phyloP scores from a whole-genome alignment of 1,140 invertebrate species.

The Paraescarpia echinospica region DNA sequence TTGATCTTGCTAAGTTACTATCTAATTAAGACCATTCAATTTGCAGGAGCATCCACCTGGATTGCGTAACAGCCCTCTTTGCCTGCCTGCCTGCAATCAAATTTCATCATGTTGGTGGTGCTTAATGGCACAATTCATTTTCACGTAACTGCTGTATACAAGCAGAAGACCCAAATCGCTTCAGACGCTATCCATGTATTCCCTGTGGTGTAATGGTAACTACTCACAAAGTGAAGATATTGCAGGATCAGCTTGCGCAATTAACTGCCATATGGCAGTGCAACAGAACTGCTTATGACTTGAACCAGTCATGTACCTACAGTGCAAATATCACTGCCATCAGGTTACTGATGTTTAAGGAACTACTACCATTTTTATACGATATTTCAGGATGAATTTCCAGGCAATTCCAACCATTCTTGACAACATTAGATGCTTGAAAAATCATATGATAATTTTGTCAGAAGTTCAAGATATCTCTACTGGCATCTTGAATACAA shows the following conservation, averaged over 20 bases:
- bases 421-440: background rate
- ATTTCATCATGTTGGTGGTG: background rate
- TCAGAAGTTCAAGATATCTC: background rate
- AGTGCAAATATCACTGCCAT: background rate
- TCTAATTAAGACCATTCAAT: conserved; percentile 6
- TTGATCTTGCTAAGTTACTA: conserved; percentile 6
- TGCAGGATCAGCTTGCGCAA: background rate
- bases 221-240: background rate
- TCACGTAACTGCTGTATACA: background rate
- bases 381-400: background rate
- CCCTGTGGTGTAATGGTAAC: background rate
- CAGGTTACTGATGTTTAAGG: too few relatives aligned
- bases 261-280: background rate
- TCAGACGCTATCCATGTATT: background rate
- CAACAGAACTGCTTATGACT: background rate
- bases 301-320: background rate
- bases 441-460: background rate
- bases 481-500: background rate
- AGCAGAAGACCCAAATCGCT: background rate
- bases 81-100: background rate
- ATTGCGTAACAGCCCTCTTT: background rate
- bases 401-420: background rate
- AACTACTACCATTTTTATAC: background rate
- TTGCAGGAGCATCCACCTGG: background rate
- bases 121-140: background rate